Percentiles rank a stretch among this genome's conserved stretches.
These are phyloP conservation scores for Xenopus tropicalis DNA, from an alignment of 2,113 vertebrate genomes.

Conservation along the genomic window DNA sequence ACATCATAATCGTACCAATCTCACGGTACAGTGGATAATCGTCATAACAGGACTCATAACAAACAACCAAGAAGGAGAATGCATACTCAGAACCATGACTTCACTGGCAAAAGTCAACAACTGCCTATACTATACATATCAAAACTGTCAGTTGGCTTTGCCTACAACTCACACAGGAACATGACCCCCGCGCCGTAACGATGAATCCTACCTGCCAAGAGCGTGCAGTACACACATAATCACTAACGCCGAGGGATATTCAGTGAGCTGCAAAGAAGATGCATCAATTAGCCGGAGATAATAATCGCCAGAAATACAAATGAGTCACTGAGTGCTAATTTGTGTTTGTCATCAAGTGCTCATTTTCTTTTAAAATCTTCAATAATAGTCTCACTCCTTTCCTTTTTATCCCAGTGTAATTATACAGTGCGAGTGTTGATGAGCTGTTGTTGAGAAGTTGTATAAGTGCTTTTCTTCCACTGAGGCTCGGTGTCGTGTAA, in stretches of 20 bases:
- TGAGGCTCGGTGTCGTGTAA: slow-evolving; percentile 1
- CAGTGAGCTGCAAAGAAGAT: background rate
- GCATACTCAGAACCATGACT: too few relatives aligned
- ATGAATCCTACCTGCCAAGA: background rate
- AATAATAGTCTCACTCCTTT: slow-evolving; percentile 6
- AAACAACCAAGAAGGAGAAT: too few relatives aligned
- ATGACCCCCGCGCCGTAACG: background rate
- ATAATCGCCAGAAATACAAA: slow-evolving; percentile 4
- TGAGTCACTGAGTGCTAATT: slow-evolving; percentile 31
- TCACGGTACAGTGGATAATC: too few relatives aligned
- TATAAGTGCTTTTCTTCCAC: slow-evolving; percentile 13
- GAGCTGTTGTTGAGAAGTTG: slow-evolving; percentile 10
- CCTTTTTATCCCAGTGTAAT: slow-evolving; percentile 22
- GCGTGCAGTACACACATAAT: background rate
- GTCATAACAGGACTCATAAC: too few relatives aligned
- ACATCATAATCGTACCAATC: too few relatives aligned
- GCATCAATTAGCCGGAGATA: slow-evolving; percentile 19
- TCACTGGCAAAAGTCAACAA: too few relatives aligned
- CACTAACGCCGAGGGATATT: slow-evolving; percentile 17
- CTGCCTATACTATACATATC: too few relatives aligned
- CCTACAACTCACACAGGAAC: too few relatives aligned
- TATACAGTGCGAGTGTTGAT: slow-evolving; percentile 22
- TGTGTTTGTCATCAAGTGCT: slow-evolving; percentile 19
- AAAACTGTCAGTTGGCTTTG: too few relatives aligned
- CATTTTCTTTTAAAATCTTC: slow-evolving; percentile 14